These are phyloP conservation scores for Malurus melanocephalus DNA, from an alignment of 2,113 vertebrate genomes.

Conservation along the genomic window DNA sequence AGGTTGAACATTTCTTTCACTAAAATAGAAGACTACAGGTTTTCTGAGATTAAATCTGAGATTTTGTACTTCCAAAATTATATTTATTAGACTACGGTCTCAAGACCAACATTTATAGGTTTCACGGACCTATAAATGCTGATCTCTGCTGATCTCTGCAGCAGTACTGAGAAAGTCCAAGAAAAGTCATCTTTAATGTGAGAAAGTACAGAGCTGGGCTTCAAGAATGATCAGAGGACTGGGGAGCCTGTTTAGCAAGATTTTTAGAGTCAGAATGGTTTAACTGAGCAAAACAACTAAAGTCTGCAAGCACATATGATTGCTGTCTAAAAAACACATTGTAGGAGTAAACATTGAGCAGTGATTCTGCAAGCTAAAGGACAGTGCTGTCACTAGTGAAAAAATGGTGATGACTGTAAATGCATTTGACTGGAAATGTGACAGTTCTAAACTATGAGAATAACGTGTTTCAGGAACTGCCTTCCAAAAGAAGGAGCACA, in stretches of 20 bases:
- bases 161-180: neutral
- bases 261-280: neutral
- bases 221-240: neutral
- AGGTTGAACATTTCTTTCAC: neutral
- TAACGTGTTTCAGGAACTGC: neutral
- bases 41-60: neutral
- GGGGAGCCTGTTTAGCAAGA: neutral
- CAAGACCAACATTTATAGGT: neutral
- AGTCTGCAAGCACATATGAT: neutral
- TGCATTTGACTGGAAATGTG: neutral
- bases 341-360: conserved; percentile 8
- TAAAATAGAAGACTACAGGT: neutral
- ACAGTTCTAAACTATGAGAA: neutral
- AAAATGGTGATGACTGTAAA: conserved; percentile 7
- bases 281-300: neutral
- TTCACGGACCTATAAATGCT: neutral
- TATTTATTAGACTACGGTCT: neutral
- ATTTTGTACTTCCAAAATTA: neutral
- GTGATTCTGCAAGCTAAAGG: conserved; percentile 13
- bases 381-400: conserved; percentile 9
- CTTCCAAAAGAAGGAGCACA: neutral
- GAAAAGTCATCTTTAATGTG: neutral
- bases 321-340: neutral
- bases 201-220: neutral
- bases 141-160: neutral